phyloP scores from a whole-genome alignment of 2,888 invertebrate genomes.

The Microctonus hyperodae region DNA sequence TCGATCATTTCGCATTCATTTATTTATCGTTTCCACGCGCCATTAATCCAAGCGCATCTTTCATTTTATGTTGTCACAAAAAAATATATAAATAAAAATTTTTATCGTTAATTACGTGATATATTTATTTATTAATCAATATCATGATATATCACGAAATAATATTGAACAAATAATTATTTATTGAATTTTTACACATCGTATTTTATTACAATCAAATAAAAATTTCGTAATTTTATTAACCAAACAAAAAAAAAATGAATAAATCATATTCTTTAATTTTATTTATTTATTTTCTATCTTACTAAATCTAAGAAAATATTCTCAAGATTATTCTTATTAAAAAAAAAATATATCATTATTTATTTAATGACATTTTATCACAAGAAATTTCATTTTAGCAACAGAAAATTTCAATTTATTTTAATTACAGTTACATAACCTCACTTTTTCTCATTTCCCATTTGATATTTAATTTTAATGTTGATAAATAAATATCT shows the following conservation, averaged over 20 bases:
- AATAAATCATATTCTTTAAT: too few relatives aligned
- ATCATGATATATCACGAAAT: not conserved
- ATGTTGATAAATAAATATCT: not conserved
- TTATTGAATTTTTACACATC: too few relatives aligned
- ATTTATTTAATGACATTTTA: not conserved
- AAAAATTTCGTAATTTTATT: too few relatives aligned
- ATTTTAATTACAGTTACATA: not conserved
- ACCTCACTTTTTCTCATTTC: not conserved
- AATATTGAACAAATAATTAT: too few relatives aligned
- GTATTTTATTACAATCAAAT: too few relatives aligned
- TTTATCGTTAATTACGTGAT: not conserved
- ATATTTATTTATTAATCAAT: too few relatives aligned
- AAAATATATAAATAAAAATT: not conserved
- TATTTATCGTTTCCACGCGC: not conserved
- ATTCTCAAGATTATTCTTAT: not conserved
- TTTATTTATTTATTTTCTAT: too few relatives aligned
- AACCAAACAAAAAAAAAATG: too few relatives aligned
- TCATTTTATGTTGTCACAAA: not conserved
- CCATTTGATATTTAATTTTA: not conserved
- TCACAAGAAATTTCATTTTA: not conserved
- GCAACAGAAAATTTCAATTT: not conserved
- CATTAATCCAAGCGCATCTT: not conserved
- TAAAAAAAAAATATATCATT: not conserved
- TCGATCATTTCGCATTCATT: not conserved
- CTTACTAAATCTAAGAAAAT: too few relatives aligned